Conservation (phyloP, 1,140 invertebrate genomes). For the Heliconius melpomene region DNA sequence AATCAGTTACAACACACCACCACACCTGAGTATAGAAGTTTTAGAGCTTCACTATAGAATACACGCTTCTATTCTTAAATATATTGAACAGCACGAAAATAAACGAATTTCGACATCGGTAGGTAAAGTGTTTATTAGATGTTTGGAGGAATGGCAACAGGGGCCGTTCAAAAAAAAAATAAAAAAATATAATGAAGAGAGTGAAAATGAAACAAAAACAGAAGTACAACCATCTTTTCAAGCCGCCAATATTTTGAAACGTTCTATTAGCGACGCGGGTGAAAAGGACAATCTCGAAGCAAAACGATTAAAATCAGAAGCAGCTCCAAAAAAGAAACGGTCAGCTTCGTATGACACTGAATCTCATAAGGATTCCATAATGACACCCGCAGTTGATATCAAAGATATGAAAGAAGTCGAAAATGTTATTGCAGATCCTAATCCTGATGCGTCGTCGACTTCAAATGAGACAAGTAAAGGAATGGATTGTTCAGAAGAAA, state of each 20-base stretch:
- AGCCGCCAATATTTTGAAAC: conserved; percentile 72
- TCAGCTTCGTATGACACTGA: conserved; percentile 75
- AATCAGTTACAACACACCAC: conserved; percentile 92
- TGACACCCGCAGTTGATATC: conserved; percentile 18
- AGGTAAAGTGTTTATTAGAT: conserved; percentile 71
- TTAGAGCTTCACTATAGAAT: conserved; percentile 92
- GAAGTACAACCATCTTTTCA: conserved; percentile 54
- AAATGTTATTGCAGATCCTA: conserved; percentile 8
- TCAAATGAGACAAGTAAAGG: not conserved
- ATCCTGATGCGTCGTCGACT: not conserved
- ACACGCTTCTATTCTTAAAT: conserved; percentile 93
- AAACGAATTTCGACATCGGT: conserved; percentile 73
- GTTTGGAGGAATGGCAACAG: conserved; percentile 70
- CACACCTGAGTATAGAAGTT: conserved; percentile 93
- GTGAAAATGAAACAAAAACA: conserved; percentile 47
- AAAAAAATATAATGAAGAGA: conserved; percentile 61
- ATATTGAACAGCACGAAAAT: conserved; percentile 86
- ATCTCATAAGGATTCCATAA: conserved; percentile 47
- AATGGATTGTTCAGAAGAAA: not conserved
- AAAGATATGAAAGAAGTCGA: conserved; percentile 31
- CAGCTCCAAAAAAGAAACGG: conserved; percentile 71
- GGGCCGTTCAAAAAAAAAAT: conserved; percentile 70
- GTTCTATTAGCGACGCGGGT: conserved; percentile 71
- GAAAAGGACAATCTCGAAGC: conserved; percentile 70
- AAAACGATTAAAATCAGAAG: conserved; percentile 68